phyloP scores from a whole-genome alignment of 2,888 invertebrate genomes.

The Therioaphis trifolii region DNA sequence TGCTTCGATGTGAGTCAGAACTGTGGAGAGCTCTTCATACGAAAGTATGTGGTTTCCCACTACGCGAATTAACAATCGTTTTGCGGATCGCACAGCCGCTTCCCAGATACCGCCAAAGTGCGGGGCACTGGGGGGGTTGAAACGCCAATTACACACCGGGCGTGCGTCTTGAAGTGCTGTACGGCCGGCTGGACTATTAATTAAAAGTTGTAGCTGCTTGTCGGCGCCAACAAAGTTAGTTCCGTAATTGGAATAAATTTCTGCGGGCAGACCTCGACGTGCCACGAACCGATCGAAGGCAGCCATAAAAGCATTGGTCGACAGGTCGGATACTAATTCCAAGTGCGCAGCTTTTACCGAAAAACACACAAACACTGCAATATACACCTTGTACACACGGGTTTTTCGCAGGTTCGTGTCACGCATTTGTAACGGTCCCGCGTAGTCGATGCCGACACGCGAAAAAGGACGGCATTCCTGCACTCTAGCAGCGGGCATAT shows the following conservation, averaged over 20 bases:
- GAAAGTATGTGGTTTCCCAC: too few relatives aligned
- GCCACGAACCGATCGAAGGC: conserved; percentile 67
- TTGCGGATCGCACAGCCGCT: too few relatives aligned
- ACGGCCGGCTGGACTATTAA: background rate
- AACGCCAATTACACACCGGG: too few relatives aligned
- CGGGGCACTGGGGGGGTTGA: too few relatives aligned
- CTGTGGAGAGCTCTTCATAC: too few relatives aligned
- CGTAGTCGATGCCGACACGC: conserved; percentile 67
- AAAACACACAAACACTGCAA: too few relatives aligned
- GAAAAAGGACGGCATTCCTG: background rate
- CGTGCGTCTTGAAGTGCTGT: background rate
- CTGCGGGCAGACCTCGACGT: conserved; percentile 66
- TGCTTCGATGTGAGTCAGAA: too few relatives aligned
- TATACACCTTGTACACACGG: too few relatives aligned
- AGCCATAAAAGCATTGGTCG: conserved; percentile 67
- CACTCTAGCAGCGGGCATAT: conserved; percentile 4
- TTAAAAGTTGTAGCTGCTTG: conserved; percentile 45
- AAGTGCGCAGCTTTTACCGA: conserved; percentile 67
- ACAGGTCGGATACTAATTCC: conserved; percentile 67
- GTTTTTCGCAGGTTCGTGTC: conserved; percentile 66
- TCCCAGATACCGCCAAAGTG: too few relatives aligned
- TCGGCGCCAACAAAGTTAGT: conserved; percentile 68
- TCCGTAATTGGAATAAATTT: conserved; percentile 67
- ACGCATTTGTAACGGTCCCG: conserved; percentile 65
- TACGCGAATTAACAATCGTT: too few relatives aligned